Evolutionary conservation across 2,888 invertebrate species (phyloP).

Genomic region (Incurvaria masculella): DNA sequence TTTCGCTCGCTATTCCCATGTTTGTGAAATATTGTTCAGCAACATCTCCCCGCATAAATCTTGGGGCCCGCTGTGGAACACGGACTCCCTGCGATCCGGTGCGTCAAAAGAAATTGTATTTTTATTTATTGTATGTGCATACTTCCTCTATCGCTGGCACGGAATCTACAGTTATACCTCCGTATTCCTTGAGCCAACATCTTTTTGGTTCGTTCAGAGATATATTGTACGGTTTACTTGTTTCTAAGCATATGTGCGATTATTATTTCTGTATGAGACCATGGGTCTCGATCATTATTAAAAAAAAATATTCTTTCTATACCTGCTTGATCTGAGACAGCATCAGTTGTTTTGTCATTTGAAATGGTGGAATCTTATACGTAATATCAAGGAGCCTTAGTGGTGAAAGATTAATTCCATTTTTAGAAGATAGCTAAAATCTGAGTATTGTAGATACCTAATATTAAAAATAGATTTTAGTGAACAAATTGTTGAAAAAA

Average conservation of each 20-base stretch:
- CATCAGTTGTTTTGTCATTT: no score
- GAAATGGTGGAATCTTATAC: constrained; percentile 26
- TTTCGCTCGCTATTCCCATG: background rate
- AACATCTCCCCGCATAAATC: constrained; percentile 55
- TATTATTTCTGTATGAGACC: no score
- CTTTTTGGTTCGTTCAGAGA: no score
- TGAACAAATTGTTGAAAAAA: constrained; percentile 49
- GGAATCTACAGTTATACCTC: constrained; percentile 36
- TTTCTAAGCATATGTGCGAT: no score
- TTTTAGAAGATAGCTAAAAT: constrained; percentile 54
- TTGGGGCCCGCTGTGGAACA: constrained; percentile 57
- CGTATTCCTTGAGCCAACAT: no score
- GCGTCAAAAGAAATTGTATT: constrained; percentile 56
- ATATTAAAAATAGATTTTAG: constrained; percentile 41
- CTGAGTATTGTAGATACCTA: constrained; percentile 46
- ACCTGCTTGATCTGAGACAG: no score
- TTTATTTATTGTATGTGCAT: constrained; percentile 53
- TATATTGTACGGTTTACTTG: no score
- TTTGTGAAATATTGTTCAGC: constrained; percentile 31
- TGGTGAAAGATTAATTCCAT: constrained; percentile 48
- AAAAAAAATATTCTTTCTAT: no score
- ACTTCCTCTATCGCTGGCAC: constrained; percentile 43
- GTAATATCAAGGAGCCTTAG: constrained; percentile 51
- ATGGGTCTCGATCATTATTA: no score
- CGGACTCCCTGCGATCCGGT: constrained; percentile 45